phyloP scores from a whole-genome alignment of 2,888 invertebrate species.

The Drosophila falleni region DNA sequence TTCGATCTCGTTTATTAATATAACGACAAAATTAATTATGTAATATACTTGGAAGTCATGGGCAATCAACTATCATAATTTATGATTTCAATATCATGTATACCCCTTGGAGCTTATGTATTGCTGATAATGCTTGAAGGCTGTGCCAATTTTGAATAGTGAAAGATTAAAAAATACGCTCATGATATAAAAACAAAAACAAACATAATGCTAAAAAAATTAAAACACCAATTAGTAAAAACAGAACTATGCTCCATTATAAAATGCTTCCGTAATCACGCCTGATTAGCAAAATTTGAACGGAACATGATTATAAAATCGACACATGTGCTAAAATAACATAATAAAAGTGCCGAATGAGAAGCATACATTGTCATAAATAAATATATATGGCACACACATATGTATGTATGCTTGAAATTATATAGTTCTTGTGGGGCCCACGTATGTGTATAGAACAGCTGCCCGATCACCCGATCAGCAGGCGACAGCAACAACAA shows the following conservation, averaged over 20 bases:
- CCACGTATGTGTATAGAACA: conserved; percentile 23
- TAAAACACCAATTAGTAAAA: not conserved
- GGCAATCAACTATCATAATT: conserved; percentile 6
- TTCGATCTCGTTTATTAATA: not conserved
- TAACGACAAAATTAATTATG: not conserved
- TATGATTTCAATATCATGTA: conserved; percentile 24
- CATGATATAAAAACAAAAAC: conserved; percentile 20
- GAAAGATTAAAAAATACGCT: conserved; percentile 23
- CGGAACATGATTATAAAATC: conserved; percentile 32
- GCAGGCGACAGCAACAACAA: conserved; percentile 11
- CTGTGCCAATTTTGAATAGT: conserved; percentile 19
- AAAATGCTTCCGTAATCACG: conserved; percentile 37
- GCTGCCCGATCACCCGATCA: conserved; percentile 59
- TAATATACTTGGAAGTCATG: not conserved
- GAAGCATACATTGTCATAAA: not conserved
- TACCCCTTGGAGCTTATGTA: not conserved
- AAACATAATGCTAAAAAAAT: conserved; percentile 6
- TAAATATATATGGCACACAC: not conserved
- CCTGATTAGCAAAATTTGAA: conserved; percentile 20
- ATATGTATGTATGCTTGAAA: conserved; percentile 3
- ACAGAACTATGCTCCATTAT: conserved; percentile 11
- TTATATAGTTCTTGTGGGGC: conserved; percentile 20
- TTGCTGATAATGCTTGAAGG: conserved; percentile 37
- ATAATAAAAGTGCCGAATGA: conserved; percentile 13
- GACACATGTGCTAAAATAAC: conserved; percentile 5